These are phyloP conservation scores for Colossoma macropomum DNA, from an alignment of 2,113 vertebrate genomes.

Conservation along the genomic window DNA sequence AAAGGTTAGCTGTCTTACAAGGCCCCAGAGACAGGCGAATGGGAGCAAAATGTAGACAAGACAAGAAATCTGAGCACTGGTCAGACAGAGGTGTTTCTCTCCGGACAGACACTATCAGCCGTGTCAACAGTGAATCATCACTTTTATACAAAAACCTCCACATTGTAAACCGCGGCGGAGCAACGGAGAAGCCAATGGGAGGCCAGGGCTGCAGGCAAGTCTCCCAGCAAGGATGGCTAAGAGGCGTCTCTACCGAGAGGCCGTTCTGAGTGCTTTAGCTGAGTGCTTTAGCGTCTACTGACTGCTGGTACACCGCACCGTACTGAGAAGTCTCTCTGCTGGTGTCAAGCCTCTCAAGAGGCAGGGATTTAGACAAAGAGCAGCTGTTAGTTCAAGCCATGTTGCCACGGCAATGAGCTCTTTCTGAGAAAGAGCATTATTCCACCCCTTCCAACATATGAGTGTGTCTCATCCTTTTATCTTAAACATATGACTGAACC, in stretches of 20 bases:
- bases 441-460: neutral
- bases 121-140: neutral
- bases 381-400: neutral
- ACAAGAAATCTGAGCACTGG: neutral
- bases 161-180: neutral
- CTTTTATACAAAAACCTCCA: conserved; percentile 6
- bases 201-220: neutral
- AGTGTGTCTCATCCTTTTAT: neutral
- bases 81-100: neutral
- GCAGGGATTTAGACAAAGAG: neutral
- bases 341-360: neutral
- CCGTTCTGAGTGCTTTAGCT: conserved; percentile 4
- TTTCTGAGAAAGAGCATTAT: neutral
- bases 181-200: neutral
- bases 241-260: neutral
- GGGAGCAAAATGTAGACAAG: neutral
- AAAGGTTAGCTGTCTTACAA: conserved; percentile 1
- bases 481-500: neutral
- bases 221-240: neutral
- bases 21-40: neutral
- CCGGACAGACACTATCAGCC: neutral
- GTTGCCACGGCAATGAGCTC: conserved; percentile 1
- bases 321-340: neutral
- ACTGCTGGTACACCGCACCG: neutral
- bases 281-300: neutral